A percentile compares a stretch with the other conserved stretches of the same genome.
phyloP scores from a whole-genome alignment of 2,888 invertebrate species.

The Nemapogon koenigi region DNA sequence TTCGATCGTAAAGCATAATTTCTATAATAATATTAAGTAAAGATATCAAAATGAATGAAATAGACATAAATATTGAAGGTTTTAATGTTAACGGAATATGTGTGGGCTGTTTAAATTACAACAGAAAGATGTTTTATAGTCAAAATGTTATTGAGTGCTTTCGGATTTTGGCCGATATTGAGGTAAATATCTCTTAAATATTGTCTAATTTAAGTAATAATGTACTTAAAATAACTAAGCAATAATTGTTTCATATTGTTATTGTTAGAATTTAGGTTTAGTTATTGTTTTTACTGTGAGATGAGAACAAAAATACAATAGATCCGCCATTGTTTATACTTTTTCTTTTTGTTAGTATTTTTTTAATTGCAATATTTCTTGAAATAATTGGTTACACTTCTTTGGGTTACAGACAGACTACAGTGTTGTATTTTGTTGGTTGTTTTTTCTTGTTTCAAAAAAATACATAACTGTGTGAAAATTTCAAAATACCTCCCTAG shows the following conservation, averaged over 20 bases:
- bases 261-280: background rate
- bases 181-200: conserved; percentile 30
- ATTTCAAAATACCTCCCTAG: too few relatives aligned
- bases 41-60: conserved; percentile 38
- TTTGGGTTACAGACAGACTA: too few relatives aligned
- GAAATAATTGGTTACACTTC: too few relatives aligned
- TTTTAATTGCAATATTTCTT: background rate
- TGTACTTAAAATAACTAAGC: background rate
- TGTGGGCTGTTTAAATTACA: conserved; percentile 50
- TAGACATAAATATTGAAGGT: conserved; percentile 55
- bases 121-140: conserved; percentile 45
- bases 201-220: background rate
- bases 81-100: conserved; percentile 57
- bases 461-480: too few relatives aligned
- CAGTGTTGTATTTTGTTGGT: too few relatives aligned
- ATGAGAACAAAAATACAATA: background rate
- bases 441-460: too few relatives aligned
- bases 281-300: background rate
- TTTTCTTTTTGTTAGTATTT: background rate
- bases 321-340: background rate
- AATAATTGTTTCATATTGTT: too few relatives aligned
- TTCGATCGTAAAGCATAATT: conserved; percentile 31
- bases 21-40: conserved; percentile 3
- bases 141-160: conserved; percentile 36
- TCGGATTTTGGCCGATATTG: conserved; percentile 40